These are phyloP conservation scores for Phortica magna DNA, from an alignment of 2,888 invertebrate species.

Conservation along the genomic window DNA sequence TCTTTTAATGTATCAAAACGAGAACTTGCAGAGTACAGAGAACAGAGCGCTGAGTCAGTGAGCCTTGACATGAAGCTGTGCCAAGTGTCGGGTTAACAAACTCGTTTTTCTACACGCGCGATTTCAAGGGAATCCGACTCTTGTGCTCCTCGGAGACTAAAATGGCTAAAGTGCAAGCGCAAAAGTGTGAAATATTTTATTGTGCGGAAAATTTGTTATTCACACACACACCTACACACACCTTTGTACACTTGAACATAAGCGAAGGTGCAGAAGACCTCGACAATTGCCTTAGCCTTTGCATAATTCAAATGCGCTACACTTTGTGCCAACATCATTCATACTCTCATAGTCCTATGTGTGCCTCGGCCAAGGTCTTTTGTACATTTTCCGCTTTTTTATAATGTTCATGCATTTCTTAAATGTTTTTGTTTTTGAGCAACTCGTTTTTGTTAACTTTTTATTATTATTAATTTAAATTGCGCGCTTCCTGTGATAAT, in stretches of 20 bases:
- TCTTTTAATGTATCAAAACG: background rate
- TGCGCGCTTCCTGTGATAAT: slow-evolving; percentile 16
- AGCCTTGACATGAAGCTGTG: background rate
- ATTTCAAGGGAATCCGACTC: background rate
- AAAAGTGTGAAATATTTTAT: slow-evolving; percentile 65
- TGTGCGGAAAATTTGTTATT: slow-evolving; percentile 62
- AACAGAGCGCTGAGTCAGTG: background rate
- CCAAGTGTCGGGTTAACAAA: slow-evolving; percentile 31
- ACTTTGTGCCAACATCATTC: slow-evolving; percentile 20
- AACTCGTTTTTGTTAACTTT: background rate
- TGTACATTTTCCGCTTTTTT: background rate
- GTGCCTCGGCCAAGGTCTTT: slow-evolving; percentile 16
- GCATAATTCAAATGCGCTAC: slow-evolving; percentile 56
- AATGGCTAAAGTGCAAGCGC: slow-evolving; percentile 2
- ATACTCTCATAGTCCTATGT: background rate
- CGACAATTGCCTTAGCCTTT: slow-evolving; percentile 48
- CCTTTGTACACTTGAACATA: background rate
- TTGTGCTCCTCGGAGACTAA: background rate
- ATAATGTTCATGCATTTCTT: background rate
- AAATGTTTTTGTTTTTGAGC: slow-evolving; percentile 7
- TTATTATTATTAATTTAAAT: slow-evolving; percentile 30
- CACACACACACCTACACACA: slow-evolving; percentile 28
- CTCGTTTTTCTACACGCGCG: background rate
- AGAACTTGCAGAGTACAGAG: background rate
- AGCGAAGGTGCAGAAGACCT: background rate